Evolutionary conservation across 2,113 vertebrate genomes (phyloP), one percentile per base, ranked within the genome.

Genomic region (Oriolus oriolus): DNA sequence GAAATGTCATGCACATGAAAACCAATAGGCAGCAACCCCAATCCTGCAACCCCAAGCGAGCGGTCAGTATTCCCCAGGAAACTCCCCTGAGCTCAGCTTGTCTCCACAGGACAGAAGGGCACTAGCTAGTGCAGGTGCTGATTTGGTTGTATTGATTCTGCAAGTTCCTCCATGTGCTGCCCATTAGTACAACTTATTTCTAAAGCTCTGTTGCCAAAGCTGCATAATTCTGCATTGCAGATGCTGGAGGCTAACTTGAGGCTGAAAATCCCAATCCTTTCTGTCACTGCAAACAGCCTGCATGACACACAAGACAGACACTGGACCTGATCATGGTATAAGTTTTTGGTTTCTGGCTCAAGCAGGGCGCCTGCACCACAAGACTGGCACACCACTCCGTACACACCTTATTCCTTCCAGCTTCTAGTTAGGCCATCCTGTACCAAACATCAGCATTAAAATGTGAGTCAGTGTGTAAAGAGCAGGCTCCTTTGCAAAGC

Each of bases 401-500:
- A 35, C 23, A 52, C 28, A 66, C 13, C 42, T 77, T 64, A 17
- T 9, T 63, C 50, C 49, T 91, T 84, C 64, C 84, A 84, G 39
- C 45, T 74, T 73, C 50, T 54, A 37, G 19, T 59, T 73, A 57
- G 5, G 9, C 42, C 59, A 16, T 20, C 13, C 52, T 26, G 6
- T 54, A 81, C 33, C 71, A 57, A 89, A 87, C 10, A 22, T 18
- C 56, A 93, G 78, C 54, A 77, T 50, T 83, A 85, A 87, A 85
- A 88, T 15, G 7, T 42, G n/a, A 76, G 59, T 41, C 28, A 53
- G 33, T 27, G 22, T 41, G 26, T 30, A 70, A 88, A 61, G 84
- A 82, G 50, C 63, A 88, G 39, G 19, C 19, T 87, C 37, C 56
- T 50, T 50, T 41, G 27, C 50, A 85, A 95, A 77, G 39, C 2